phyloP scores from a whole-genome alignment of 1,140 invertebrate species.

The Bradysia coprophila region DNA sequence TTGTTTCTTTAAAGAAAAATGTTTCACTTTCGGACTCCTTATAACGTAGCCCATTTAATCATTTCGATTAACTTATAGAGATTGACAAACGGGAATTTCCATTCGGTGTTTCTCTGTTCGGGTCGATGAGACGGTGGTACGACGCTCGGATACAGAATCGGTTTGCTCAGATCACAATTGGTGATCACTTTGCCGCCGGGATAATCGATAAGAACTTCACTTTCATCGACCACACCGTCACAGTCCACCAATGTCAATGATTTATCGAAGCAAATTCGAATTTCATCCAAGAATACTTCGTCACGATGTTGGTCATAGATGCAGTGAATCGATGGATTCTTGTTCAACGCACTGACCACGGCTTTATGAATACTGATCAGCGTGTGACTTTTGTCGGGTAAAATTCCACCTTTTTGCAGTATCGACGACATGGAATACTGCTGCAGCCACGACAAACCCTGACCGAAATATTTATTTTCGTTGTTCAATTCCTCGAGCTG shows the following conservation, averaged over 20 bases:
- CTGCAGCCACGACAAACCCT: constrained; percentile 40
- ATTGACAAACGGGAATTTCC: constrained; percentile 25
- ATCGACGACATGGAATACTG: constrained; percentile 42
- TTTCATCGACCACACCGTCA: constrained; percentile 23
- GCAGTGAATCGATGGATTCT: constrained; percentile 42
- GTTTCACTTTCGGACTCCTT: no score
- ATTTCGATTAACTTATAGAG: constrained; percentile 31
- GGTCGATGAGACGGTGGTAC: constrained; percentile 13
- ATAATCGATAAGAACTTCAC: constrained; percentile 13
- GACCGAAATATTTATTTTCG: constrained; percentile 52
- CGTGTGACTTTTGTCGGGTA: constrained; percentile 35
- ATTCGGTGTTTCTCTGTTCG: constrained; percentile 3
- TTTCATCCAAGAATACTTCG: constrained; percentile 35
- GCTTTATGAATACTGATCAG: constrained; percentile 34
- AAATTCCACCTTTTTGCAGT: constrained; percentile 31
- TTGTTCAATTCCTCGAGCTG: constrained; percentile 34
- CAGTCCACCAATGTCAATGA: constrained; percentile 34
- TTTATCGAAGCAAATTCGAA: constrained; percentile 47
- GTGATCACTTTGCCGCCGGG: constrained; percentile 25
- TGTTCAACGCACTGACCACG: constrained; percentile 30
- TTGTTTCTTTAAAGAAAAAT: no score
- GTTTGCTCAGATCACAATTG: constrained; percentile 32
- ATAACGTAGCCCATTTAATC: constrained; percentile 34
- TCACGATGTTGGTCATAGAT: constrained; percentile 31
- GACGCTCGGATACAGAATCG: constrained; percentile 33